These are phyloP conservation scores for Blomia tropicalis DNA, from an alignment of 2,888 invertebrate species.

Conservation along the genomic window DNA sequence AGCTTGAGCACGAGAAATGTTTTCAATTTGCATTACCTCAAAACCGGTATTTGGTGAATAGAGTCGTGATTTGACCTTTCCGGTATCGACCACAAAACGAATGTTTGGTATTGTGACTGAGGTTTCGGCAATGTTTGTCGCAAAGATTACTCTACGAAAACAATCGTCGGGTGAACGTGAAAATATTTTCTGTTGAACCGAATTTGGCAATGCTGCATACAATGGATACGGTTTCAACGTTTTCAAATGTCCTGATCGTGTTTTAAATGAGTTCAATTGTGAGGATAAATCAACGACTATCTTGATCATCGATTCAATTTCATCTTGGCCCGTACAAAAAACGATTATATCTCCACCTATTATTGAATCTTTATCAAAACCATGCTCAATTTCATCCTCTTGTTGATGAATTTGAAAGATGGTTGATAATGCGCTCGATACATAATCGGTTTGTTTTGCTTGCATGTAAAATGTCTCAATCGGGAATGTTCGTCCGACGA, in stretches of 20 bases:
- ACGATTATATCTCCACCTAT: slow-evolving; percentile 59
- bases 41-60: slow-evolving; percentile 65
- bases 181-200: slow-evolving; percentile 41
- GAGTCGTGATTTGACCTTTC: slow-evolving; percentile 58
- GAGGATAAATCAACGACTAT: slow-evolving; percentile 31
- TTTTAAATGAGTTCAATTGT: slow-evolving; percentile 27
- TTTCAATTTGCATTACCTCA: slow-evolving; percentile 61
- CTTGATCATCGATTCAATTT: slow-evolving; percentile 53
- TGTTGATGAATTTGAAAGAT: slow-evolving; percentile 73
- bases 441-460: slow-evolving; percentile 53
- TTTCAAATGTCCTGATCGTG: not conserved
- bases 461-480: slow-evolving; percentile 38
- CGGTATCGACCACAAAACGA: slow-evolving; percentile 75
- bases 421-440: slow-evolving; percentile 62
- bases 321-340: slow-evolving; percentile 89
- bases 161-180: slow-evolving; percentile 30
- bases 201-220: slow-evolving; percentile 42
- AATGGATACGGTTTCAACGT: slow-evolving; percentile 36
- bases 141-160: slow-evolving; percentile 42
- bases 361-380: not conserved
- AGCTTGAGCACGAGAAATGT: slow-evolving; percentile 76
- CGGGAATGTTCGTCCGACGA: slow-evolving; percentile 73
- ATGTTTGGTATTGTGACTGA: slow-evolving; percentile 54
- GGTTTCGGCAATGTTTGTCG: slow-evolving; percentile 48
- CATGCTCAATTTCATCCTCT: slow-evolving; percentile 34